Percentiles rank a stretch among this genome's conserved stretches.
phyloP scores from a whole-genome alignment of 2,797 vertebrate species.

The Helostoma temminkii region DNA sequence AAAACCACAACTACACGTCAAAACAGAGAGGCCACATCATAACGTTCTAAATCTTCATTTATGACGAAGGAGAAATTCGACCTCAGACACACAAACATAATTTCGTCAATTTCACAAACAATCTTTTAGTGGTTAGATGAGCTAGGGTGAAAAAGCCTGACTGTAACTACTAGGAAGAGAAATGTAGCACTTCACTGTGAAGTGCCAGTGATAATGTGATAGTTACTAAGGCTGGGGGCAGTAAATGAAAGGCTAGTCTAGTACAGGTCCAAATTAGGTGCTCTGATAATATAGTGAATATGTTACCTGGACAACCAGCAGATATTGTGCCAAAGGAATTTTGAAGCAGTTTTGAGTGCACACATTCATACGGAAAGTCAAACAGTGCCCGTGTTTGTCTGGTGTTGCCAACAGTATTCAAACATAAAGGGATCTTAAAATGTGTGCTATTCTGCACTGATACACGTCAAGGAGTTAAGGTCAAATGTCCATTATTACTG shows the following conservation, averaged over 20 bases:
- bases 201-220: conserved; percentile 53
- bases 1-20: not conserved
- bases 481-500: not conserved
- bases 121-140: not conserved
- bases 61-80: not conserved
- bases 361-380: conserved; percentile 3
- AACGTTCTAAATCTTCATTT: not conserved
- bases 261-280: not conserved
- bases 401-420: not conserved
- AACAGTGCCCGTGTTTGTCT: not conserved
- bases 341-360: not conserved
- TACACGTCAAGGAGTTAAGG: not conserved
- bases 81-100: not conserved
- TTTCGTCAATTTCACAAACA: conserved; percentile 27
- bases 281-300: conserved; percentile 3
- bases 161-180: conserved; percentile 45
- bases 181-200: conserved; percentile 63
- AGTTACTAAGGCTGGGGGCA: conserved; percentile 17
- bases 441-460: not conserved
- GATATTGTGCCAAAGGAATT: not conserved
- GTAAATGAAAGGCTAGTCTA: conserved; percentile 21
- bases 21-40: not conserved
- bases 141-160: conserved; percentile 7
- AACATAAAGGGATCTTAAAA: not conserved
- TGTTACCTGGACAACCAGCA: conserved; percentile 1